Conservation (phyloP, 2,113 vertebrate species). For the Rhinolophus sinicus region DNA sequence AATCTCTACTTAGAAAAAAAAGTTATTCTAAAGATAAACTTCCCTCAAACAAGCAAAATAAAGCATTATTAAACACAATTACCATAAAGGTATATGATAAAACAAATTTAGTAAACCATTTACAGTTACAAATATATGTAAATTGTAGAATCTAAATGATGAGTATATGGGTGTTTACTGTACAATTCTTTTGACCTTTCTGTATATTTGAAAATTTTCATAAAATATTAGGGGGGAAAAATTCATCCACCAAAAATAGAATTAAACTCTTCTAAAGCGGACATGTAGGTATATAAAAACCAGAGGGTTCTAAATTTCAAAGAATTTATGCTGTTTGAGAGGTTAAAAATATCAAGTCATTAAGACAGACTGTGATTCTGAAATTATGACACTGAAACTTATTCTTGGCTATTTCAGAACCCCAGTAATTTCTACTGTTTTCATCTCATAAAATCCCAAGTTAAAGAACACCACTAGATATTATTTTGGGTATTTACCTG, state of each 20-base stretch:
- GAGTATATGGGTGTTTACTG: background rate
- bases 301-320: background rate
- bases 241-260: background rate
- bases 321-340: background rate
- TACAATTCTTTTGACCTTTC: background rate
- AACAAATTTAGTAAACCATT: background rate
- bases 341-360: background rate
- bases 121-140: background rate
- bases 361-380: background rate
- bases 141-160: background rate
- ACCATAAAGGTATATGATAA: background rate
- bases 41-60: background rate
- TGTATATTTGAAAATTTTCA: background rate
- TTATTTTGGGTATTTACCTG: background rate
- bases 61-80: background rate
- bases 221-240: background rate
- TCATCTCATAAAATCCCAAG: background rate
- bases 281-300: background rate
- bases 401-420: conserved; percentile 5
- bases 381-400: background rate
- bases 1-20: conserved; percentile 16
- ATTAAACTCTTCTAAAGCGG: background rate
- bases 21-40: conserved; percentile 2
- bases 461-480: background rate
- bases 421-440: background rate